These are phyloP conservation scores for Drosophila longiperda DNA, from an alignment of 2,888 invertebrate species.

Conservation along the genomic window DNA sequence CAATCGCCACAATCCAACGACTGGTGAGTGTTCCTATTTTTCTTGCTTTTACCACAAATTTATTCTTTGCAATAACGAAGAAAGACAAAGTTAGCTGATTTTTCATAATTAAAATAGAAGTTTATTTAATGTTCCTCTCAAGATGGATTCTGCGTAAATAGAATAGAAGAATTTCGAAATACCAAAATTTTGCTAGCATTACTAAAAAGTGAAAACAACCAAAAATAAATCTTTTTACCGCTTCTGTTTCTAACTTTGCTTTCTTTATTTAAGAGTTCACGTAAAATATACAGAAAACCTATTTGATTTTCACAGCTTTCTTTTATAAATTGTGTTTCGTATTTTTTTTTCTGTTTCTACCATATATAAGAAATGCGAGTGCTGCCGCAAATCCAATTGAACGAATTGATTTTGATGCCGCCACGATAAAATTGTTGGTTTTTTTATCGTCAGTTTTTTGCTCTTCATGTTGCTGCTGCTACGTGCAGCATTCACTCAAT, in stretches of 20 bases:
- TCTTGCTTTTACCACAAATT: not conserved
- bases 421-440: constrained; percentile 27
- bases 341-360: not conserved
- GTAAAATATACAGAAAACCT: not conserved
- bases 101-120: not conserved
- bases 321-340: not conserved
- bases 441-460: constrained; percentile 2
- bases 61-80: not conserved
- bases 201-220: not conserved
- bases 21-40: constrained; percentile 73
- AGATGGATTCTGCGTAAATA: not conserved
- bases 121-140: too few species aligned
- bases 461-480: not conserved
- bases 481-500: constrained; percentile 10
- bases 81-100: not conserved
- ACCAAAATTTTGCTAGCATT: not conserved
- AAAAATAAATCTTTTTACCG: not conserved
- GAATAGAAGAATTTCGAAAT: not conserved
- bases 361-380: constrained; percentile 1
- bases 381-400: constrained; percentile 28
- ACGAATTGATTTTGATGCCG: constrained; percentile 21
- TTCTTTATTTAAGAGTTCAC: not conserved
- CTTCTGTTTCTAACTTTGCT: not conserved
- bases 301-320: not conserved
- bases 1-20: constrained; percentile 82